Evolutionary conservation across 2,113 vertebrate species (phyloP), one percentile per base, ranked within the genome.

Genomic region (Pseudorectes ferrugineus): DNA sequence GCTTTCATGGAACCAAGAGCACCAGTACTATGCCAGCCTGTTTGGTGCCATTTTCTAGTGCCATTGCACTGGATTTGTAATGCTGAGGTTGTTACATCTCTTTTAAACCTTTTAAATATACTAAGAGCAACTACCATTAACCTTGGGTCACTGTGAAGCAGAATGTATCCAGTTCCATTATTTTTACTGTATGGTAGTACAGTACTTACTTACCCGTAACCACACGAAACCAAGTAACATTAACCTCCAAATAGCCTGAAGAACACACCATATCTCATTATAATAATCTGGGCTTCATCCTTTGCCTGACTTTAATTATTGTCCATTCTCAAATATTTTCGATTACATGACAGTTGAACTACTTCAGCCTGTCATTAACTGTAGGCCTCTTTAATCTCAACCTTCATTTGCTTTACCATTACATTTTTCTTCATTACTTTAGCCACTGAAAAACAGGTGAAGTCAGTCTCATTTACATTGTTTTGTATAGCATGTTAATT

Each of bases 221-320:
- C 84, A 82, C 87, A 92, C 93, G 96, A 96, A 97, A 97, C 95
- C 84, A 96, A 98, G 96, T 97, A 93, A 95, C 95, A 95, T 93
- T 98, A 97, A 98, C 97, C 97, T 97, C 95, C 84, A 93, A 91
- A 92, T 88, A 95, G 95, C 93, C 93, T 81, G 93, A 97, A 96
- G 94, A 97, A 89, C 91, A 48, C 88, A 96, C 72, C 59, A 63
- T 97, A 97, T 97, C 98, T 98, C 96, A 96, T 97, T 98, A 96
- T 96, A 96, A 98, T 97, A 97, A 98, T 97, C 96, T 95, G 94
- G 95, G 96, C 91, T 96, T 90, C 82, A 95, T 96, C 94, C 96
- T 95, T 97, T 96, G 94, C 94, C 96, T 96, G 96, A 74, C 96
- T 97, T 98, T 98, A 98, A 98, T 98, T 98, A 97, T 97, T 97